Evolutionary conservation across 2,113 vertebrate genomes (phyloP), one percentile per base, ranked within the genome.

Genomic region (Microtus pennsylvanicus): DNA sequence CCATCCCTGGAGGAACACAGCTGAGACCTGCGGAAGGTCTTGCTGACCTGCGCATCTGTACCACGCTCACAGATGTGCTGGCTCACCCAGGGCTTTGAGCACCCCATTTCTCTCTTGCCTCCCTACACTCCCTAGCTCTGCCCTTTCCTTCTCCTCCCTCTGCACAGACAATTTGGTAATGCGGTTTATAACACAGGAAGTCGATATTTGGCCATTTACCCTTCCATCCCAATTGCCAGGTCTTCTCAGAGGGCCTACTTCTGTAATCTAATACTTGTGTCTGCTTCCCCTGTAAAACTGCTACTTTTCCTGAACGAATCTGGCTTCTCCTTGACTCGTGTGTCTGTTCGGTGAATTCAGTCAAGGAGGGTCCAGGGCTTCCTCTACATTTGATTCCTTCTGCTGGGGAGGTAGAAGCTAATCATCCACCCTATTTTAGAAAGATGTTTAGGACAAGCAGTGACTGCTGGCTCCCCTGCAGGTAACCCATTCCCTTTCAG

Each of bases 231-330:
- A 42, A 75, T 76, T 16, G 50, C 91, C 90, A 94, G 89, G 78
- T 96, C 82, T 89, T 83, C 94, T 92, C 93, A 87, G 88, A 87
- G 52, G 55, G 70, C 91, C 90, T 81, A 65, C 65, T 82, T 77
- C 80, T 95, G 97, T 95, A 96, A 97, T 95, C 90, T 75, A 97
- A 93, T 97, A 80, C 94, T 89, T 52, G 63, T 28, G 21, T 45
- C 65, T 1, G 58, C 95, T 94, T 95, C 58, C 55, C 87, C 52
- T 89, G 91, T 89, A 95, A 92, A 94, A 95, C 50, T 94, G 96
- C 82, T 91, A 74, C 0, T 85, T 55, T 95, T 96, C 83, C 95
- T 94, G 47, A 47, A 22, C 2, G 75, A 55, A 92, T 78, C 74
- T 94, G 93, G 77, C 87, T 89, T 94, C 72, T 90, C 76, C 70